Percentiles rank a stretch among this genome's conserved stretches.
These are phyloP conservation scores for Helicoverpa zea DNA, from an alignment of 1,140 invertebrate genomes.

Conservation along the genomic window DNA sequence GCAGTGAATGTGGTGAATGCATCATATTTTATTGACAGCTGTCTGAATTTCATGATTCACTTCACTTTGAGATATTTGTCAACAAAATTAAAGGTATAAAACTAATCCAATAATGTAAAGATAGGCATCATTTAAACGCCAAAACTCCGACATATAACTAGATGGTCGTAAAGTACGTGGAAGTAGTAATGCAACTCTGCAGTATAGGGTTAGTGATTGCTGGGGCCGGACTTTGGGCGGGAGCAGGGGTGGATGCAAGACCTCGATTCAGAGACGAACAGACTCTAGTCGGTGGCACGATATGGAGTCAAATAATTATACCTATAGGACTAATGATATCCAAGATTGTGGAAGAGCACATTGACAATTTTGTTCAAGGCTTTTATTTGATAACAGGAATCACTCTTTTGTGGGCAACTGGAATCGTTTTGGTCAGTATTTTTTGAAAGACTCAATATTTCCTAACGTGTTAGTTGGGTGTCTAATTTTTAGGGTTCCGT, in stretches of 20 bases:
- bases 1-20: no score
- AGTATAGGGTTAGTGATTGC: constrained; percentile 64
- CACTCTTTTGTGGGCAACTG: constrained; percentile 60
- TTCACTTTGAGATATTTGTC: no score
- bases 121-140: background rate
- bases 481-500: no score
- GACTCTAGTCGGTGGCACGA: constrained; percentile 69
- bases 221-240: constrained; percentile 68
- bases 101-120: no score
- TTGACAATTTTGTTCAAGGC: constrained; percentile 64
- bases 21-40: no score
- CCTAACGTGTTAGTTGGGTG: no score
- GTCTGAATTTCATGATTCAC: no score
- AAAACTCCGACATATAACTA: background rate
- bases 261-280: constrained; percentile 72
- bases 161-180: background rate
- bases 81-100: no score
- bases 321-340: constrained; percentile 74
- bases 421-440: constrained; percentile 66
- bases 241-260: constrained; percentile 59
- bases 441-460: background rate
- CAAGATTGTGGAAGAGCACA: constrained; percentile 60
- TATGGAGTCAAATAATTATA: constrained; percentile 76
- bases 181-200: constrained; percentile 61
- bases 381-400: constrained; percentile 67